Conservation (phyloP, 2,888 invertebrate genomes). For the Chaitophorus viminalis region DNA sequence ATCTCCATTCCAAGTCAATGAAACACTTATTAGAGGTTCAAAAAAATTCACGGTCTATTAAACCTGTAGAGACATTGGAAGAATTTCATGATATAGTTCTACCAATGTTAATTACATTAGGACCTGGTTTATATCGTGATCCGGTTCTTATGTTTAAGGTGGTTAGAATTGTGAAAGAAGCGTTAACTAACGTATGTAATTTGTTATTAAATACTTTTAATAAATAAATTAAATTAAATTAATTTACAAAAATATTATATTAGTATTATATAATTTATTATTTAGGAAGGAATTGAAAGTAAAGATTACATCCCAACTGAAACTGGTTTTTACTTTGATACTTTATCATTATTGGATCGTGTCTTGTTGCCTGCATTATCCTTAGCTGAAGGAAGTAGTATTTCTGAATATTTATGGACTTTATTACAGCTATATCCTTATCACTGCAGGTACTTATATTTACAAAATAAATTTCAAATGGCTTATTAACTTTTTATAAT, state of each 20-base stretch:
- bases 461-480: slow-evolving; percentile 20
- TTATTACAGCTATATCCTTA: slow-evolving; percentile 88
- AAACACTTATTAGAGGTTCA: slow-evolving; percentile 71
- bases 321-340: slow-evolving; percentile 81
- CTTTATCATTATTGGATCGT: slow-evolving; percentile 86
- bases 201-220: background rate
- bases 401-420: slow-evolving; percentile 96
- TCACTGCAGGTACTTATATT: slow-evolving; percentile 74
- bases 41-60: slow-evolving; percentile 73
- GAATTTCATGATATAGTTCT: slow-evolving; percentile 81
- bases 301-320: slow-evolving; percentile 65
- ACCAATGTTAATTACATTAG: slow-evolving; percentile 86
- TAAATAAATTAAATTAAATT: background rate
- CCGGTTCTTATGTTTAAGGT: slow-evolving; percentile 91
- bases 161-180: slow-evolving; percentile 70
- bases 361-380: slow-evolving; percentile 90
- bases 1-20: slow-evolving; percentile 77
- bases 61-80: slow-evolving; percentile 75
- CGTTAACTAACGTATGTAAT: slow-evolving; percentile 68
- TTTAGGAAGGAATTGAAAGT: slow-evolving; percentile 55
- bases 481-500: background rate
- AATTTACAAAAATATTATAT: background rate
- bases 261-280: slow-evolving; percentile 11
- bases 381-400: slow-evolving; percentile 91
- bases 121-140: slow-evolving; percentile 88